Base-by-base conservation (phyloP, 2,888 invertebrate genomes). In the Drosophila greeni region DNA sequence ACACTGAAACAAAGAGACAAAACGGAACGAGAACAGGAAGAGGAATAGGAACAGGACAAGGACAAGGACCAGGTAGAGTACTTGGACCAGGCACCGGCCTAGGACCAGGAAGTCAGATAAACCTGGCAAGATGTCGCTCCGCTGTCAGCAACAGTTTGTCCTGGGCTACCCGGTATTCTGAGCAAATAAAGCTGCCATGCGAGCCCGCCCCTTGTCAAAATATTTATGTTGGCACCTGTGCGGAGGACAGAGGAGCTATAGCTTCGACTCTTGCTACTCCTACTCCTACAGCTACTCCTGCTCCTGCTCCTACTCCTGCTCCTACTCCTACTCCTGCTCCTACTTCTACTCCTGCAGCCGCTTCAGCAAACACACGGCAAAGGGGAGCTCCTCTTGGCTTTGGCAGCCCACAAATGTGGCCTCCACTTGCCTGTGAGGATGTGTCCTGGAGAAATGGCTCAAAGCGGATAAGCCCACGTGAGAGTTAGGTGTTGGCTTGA, bases 181-280 rank as follows among this genome's bases (percentile, higher is more conserved):
- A 40, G 73, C 71, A 82, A 82, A 77, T 82, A 61, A 77, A 80
- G 61, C 72, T 59, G 57, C 57, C 23, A 23, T 40, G 62, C 66
- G 57, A 70, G 67, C 68, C 67, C 64, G 67, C 68, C 69, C 65
- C 81, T 72, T 78, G 73, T 74, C 68, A 76, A 73, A 83, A 83
- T 81, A 78, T 80, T 80, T 74, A 74, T 81, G 73, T 80, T 83
- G 71, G 74, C 80, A 80, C 78, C 80, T 81, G 78, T 59, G 58
- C 64, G 8, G 57, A 12, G 12, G 42, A 36, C 33, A 14, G 47
- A 26, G 39, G n/a, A 45, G 43, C 24, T 26, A 3, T 3, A 37
- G 39, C 40, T 40, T 9, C 14, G 3, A n/a, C 43, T 11, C 36
- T n/a, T n/a, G 23, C 23, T 18, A 5, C 26, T 39, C 29, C 47